A percentile compares a stretch with the other conserved stretches of the same genome.
These are phyloP conservation scores for Stomorhina lunata DNA, from an alignment of 2,888 invertebrate species.

Conservation along the genomic window DNA sequence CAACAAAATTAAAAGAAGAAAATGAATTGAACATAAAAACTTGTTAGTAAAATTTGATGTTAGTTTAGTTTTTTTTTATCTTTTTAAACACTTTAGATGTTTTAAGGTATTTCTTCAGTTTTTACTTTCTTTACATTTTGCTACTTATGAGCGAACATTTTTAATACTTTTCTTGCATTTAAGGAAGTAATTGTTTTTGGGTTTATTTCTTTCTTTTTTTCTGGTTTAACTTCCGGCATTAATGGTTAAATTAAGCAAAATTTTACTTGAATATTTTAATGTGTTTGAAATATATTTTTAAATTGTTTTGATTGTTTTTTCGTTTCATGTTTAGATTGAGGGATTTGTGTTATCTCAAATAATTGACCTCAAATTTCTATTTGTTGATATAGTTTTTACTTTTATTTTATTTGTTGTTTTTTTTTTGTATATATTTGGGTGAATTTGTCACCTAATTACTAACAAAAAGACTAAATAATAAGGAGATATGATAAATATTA, in stretches of 20 bases:
- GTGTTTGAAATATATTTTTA: slow-evolving; percentile 13
- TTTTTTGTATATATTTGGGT: slow-evolving; percentile 6
- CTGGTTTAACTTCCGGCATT: slow-evolving; percentile 55
- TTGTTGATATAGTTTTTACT: slow-evolving; percentile 16
- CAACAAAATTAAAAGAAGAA: slow-evolving; percentile 15
- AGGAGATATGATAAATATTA: neutral
- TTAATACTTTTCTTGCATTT: neutral
- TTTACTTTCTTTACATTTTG: neutral
- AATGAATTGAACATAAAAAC: neutral
- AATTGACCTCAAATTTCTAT: slow-evolving; percentile 47
- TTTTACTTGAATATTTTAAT: neutral
- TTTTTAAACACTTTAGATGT: slow-evolving; percentile 15
- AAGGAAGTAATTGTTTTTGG: slow-evolving; percentile 34
- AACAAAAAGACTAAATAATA: neutral
- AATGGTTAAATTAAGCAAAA: slow-evolving; percentile 16
- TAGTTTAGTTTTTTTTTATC: neutral
- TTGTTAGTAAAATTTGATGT: slow-evolving; percentile 6
- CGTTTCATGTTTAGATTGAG: neutral
- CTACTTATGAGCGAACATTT: neutral
- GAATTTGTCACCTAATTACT: slow-evolving; percentile 44
- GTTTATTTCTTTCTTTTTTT: slow-evolving; percentile 15
- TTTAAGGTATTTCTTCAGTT: neutral
- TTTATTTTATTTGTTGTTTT: neutral
- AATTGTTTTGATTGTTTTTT: slow-evolving; percentile 12
- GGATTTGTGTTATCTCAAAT: slow-evolving; percentile 38